Percentiles rank a stretch among this genome's conserved stretches.
Conservation (phyloP, 2,113 vertebrate genomes). For the Notarius lentiginosus region DNA sequence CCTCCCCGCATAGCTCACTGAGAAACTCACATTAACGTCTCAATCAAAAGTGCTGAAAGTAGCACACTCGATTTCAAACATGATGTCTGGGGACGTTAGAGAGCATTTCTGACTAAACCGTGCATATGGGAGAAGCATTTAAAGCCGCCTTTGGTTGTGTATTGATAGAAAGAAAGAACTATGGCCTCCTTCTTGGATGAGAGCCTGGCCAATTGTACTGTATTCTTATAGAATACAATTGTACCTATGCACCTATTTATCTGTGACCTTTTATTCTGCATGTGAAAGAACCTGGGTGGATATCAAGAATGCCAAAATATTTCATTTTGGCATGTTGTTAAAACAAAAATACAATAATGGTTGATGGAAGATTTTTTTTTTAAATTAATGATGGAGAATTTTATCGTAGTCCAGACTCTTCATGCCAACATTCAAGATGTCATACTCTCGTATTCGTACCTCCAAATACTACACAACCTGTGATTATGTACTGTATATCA, state of each 20-base stretch:
- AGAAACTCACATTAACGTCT: slow-evolving; percentile 3
- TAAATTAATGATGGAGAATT: background rate
- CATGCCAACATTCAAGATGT: slow-evolving; percentile 15
- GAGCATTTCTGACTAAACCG: slow-evolving; percentile 23
- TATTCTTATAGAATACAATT: background rate
- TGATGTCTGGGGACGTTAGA: slow-evolving; percentile 24
- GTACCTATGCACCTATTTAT: background rate
- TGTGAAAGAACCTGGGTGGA: background rate
- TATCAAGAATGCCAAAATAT: background rate
- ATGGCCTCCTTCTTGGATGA: background rate
- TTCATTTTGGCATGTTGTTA: background rate
- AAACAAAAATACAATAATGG: background rate
- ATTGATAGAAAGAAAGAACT: background rate
- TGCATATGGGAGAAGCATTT: background rate
- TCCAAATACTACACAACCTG: background rate
- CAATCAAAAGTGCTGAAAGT: slow-evolving; percentile 13
- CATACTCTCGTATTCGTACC: background rate
- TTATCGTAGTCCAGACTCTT: background rate
- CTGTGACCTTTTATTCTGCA: slow-evolving; percentile 1
- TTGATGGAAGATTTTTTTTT: background rate
- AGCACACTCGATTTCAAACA: background rate
- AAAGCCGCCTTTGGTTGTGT: background rate
- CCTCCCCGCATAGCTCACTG: background rate
- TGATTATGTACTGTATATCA: background rate
- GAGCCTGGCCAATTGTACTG: background rate